Conservation (phyloP, 1,140 invertebrate species). For the Heliconius nattereri region DNA sequence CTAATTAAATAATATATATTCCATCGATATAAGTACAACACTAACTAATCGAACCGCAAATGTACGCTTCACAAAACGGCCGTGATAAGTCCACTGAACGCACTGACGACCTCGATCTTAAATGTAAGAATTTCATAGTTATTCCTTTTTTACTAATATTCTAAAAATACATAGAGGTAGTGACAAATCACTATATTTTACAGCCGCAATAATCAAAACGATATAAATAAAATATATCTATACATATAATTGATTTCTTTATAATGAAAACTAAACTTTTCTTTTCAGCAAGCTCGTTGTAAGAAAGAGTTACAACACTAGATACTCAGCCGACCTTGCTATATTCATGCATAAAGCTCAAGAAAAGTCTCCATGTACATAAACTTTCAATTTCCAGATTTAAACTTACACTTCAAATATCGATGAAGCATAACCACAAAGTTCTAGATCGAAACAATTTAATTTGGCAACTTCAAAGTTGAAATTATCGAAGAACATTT, state of each 20-base stretch:
- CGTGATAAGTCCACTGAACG: conserved; percentile 25
- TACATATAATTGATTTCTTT: no score
- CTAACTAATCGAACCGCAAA: conserved; percentile 38
- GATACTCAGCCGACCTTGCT: no score
- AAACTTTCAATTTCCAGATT: no score
- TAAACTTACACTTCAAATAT: neutral
- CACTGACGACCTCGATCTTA: conserved; percentile 11
- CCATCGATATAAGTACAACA: conserved; percentile 12
- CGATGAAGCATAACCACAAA: neutral
- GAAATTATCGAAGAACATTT: conserved; percentile 6
- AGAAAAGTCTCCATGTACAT: no score
- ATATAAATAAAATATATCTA: no score
- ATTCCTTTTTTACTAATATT: neutral
- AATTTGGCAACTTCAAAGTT: neutral
- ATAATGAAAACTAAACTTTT: no score
- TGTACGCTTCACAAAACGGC: conserved; percentile 27
- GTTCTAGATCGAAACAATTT: neutral
- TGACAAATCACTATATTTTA: neutral
- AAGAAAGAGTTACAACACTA: no score
- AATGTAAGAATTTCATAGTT: conserved; percentile 2
- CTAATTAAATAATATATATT: neutral
- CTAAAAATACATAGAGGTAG: neutral
- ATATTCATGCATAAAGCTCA: no score
- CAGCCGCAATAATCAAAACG: no score
- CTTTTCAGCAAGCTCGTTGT: no score